Base-by-base conservation (phyloP, 2,113 vertebrate genomes). In the Zosterops pallidus region DNA sequence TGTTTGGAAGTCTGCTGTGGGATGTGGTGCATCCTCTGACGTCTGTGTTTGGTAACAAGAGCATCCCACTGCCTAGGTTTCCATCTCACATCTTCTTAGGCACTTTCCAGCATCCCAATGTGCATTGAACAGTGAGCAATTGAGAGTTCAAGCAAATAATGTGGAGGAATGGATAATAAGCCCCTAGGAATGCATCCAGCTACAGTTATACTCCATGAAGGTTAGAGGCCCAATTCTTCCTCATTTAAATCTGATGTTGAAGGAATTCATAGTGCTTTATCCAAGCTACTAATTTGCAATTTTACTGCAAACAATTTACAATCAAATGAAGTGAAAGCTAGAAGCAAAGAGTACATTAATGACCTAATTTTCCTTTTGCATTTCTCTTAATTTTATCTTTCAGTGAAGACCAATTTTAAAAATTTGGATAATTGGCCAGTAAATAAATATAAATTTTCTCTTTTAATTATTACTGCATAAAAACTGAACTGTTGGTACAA, bases 291-390 rank as follows among this genome's bases (percentile, higher is more conserved):
- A 55, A 64, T 55, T 92, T 89, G 67, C 90, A 64, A 79, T 89
- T 95, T 97, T 94, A 96, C 94, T 49, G 71, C 95, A 90, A 93
- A 95, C 95, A 94, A 95, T 96, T 97, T 97, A 96, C 95, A 98
- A 93, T 67, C 91, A 96, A 97, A 97, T 94, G 92, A 96, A 97
- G 97, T 93, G 90, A 96, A 94, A 97, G 88, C 93, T 92, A 94
- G 95, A 95, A 96, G 90, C 86, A 92, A 89, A 92, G 56, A 77
- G 46, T 76, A 77, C 91, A 80, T 93, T 92, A 92, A 96, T 93
- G 80, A 93, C 87, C 92, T 96, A 83, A 90, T 95, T 96, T 96
- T 96, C 83, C 80, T 95, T 95, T 95, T 75, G 82, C 88, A 52
- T 86, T 95, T 96, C 37, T 86, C 65, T 97, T 93, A 31, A 71